phyloP scores from a whole-genome alignment of 2,797 vertebrate genomes.

The Cryptoprocta ferox region DNA sequence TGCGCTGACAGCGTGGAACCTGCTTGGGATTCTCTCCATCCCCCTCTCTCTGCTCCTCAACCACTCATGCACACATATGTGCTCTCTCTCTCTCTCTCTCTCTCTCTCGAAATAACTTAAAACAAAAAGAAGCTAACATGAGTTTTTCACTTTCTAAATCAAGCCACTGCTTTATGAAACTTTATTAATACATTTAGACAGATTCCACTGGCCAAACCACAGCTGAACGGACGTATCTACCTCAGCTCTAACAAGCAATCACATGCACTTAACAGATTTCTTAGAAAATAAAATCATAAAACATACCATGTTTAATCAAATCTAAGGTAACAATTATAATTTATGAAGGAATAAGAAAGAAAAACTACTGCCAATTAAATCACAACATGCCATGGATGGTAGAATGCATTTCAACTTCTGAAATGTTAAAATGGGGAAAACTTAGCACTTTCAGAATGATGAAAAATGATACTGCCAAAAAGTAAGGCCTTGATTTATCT shows the following conservation, averaged over 20 bases:
- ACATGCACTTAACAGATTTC: not conserved
- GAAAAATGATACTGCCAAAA: not conserved
- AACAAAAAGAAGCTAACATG: not conserved
- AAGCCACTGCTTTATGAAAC: not conserved
- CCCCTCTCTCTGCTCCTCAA: too few relatives aligned
- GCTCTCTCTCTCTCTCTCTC: too few relatives aligned
- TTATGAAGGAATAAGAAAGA: not conserved
- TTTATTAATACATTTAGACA: not conserved
- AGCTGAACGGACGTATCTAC: not conserved
- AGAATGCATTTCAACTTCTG: not conserved
- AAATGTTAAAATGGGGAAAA: not conserved
- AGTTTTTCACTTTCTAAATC: constrained; percentile 28
- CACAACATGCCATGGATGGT: not conserved
- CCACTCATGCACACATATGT: too few relatives aligned
- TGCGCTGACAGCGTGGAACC: too few relatives aligned
- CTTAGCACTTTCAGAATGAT: not conserved
- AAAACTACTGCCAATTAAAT: constrained; percentile 22
- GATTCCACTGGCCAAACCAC: not conserved
- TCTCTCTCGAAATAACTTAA: too few relatives aligned
- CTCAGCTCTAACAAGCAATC: constrained; percentile 23
- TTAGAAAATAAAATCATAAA: constrained; percentile 18
- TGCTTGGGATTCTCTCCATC: too few relatives aligned
- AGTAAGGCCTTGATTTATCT: not conserved
- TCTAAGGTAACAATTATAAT: not conserved
- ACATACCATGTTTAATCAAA: not conserved